phyloP scores from a whole-genome alignment of 2,888 invertebrate genomes.

The Syritta pipiens region DNA sequence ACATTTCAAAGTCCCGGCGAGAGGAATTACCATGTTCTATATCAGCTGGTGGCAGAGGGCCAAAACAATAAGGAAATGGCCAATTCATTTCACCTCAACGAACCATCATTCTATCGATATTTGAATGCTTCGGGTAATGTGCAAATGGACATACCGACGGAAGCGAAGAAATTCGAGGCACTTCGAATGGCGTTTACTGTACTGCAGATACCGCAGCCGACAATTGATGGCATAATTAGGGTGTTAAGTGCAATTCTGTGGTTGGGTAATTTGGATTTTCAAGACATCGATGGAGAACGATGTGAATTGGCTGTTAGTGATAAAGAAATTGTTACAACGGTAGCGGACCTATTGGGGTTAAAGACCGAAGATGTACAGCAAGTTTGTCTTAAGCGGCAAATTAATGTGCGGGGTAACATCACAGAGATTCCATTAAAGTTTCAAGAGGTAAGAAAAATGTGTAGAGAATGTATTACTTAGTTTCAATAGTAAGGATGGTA shows the following conservation, averaged over 20 bases:
- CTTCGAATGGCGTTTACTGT: slow-evolving; percentile 93
- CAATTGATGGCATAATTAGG: slow-evolving; percentile 93
- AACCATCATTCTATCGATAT: slow-evolving; percentile 89
- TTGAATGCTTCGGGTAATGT: slow-evolving; percentile 89
- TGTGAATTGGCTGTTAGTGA: slow-evolving; percentile 87
- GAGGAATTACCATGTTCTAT: slow-evolving; percentile 95
- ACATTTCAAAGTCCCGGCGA: slow-evolving; percentile 93
- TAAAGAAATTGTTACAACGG: slow-evolving; percentile 85
- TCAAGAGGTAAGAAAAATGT: slow-evolving; percentile 84
- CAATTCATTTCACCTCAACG: slow-evolving; percentile 85
- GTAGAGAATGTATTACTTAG: too few species aligned
- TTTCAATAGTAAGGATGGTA: too few species aligned
- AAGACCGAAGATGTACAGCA: slow-evolving; percentile 87
- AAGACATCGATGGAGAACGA: slow-evolving; percentile 92
- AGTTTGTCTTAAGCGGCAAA: slow-evolving; percentile 88
- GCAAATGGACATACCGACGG: slow-evolving; percentile 83
- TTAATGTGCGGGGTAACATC: slow-evolving; percentile 94
- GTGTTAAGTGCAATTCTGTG: slow-evolving; percentile 93
- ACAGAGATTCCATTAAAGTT: slow-evolving; percentile 94
- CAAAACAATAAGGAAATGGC: slow-evolving; percentile 88
- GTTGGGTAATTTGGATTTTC: slow-evolving; percentile 92
- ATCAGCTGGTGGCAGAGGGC: slow-evolving; percentile 93
- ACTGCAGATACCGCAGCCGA: slow-evolving; percentile 90
- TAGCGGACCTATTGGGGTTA: slow-evolving; percentile 87
- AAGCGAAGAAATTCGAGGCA: slow-evolving; percentile 88